Evolutionary conservation across 2,888 invertebrate genomes (phyloP), one percentile per base, ranked within the genome.

Genomic region (Gastracanthus pulcherrimus): DNA sequence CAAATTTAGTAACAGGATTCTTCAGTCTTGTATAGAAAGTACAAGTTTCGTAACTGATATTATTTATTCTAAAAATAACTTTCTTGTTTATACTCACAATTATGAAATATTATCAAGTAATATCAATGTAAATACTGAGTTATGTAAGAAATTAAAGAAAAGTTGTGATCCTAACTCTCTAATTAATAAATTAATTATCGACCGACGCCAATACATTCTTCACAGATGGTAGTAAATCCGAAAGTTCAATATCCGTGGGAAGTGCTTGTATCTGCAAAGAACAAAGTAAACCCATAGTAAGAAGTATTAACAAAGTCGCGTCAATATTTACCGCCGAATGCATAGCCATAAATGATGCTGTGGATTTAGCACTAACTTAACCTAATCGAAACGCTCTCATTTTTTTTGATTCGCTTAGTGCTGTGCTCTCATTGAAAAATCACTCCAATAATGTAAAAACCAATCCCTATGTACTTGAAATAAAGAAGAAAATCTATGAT

Each of bases 321-420:
- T 41, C 45, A 4, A 48, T 67, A 26, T 67, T 67, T 26, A 67
- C 67, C 2, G 67, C 45, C 0, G 41, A 45, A 66, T 66, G 66
- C 19, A 2, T 19, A 11, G 69, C 69, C 29, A 69, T 69, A 6
- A 26, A 26, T 31, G 26, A 55, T 1, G 70, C 70, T 16, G 3
- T 71, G 9, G 38, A 71, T 19, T 16, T 51, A 3, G 36, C 36
- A 0, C 9, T 31, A 2, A 5, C n/a, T n/a, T 3, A 51, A 2
- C 6, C n/a, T 5, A 29, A n/a, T 34, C 7, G 31, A 4, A 55
- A 71, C 34, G 23, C 4, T 19, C 4, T 41, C 7, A 36, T 71
- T 9, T 51, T 71, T 34, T n/a, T n/a, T n/a, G 70, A 71, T 19
- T 71, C 70, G 2, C 34, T 71, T 31, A 55, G 70, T 55, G 70